Percentiles rank a stretch among this genome's conserved stretches.
Evolutionary conservation across 1,140 invertebrate species (phyloP).

Genomic region (Trachymyrmex cornetzi): DNA sequence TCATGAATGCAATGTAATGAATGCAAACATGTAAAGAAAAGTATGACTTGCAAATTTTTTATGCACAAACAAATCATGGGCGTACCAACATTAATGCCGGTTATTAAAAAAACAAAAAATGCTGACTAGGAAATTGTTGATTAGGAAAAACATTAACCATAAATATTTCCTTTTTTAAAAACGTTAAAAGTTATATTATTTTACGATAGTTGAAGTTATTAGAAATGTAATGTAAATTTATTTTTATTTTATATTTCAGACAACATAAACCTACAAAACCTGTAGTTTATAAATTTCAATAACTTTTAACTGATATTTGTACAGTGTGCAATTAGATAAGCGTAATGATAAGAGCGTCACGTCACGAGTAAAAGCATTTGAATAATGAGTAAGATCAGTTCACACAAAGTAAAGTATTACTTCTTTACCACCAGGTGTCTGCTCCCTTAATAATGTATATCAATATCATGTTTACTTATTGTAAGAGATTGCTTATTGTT

Average conservation of each 20-base stretch:
- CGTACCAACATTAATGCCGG: background rate
- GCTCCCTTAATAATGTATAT: background rate
- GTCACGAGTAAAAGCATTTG: too few relatives aligned
- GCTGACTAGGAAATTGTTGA: background rate
- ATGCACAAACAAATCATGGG: background rate
- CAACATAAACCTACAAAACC: too few relatives aligned
- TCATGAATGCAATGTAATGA: background rate
- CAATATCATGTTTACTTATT: background rate
- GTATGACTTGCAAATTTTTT: slow-evolving; percentile 9
- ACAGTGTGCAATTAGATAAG: background rate
- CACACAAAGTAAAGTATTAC: too few relatives aligned
- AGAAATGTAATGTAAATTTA: too few relatives aligned
- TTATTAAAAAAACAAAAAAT: slow-evolving; percentile 5
- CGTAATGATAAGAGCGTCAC: too few relatives aligned
- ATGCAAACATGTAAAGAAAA: background rate
- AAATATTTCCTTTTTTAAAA: too few relatives aligned
- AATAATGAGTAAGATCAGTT: too few relatives aligned
- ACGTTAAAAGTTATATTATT: too few relatives aligned
- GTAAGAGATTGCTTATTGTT: background rate
- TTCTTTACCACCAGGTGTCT: too few relatives aligned
- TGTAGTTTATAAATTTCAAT: background rate
- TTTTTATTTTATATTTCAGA: too few relatives aligned
- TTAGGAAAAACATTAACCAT: too few relatives aligned
- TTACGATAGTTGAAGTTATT: too few relatives aligned
- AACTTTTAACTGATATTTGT: background rate